phyloP scores from a whole-genome alignment of 2,797 vertebrate species.

The Acomys russatus region DNA sequence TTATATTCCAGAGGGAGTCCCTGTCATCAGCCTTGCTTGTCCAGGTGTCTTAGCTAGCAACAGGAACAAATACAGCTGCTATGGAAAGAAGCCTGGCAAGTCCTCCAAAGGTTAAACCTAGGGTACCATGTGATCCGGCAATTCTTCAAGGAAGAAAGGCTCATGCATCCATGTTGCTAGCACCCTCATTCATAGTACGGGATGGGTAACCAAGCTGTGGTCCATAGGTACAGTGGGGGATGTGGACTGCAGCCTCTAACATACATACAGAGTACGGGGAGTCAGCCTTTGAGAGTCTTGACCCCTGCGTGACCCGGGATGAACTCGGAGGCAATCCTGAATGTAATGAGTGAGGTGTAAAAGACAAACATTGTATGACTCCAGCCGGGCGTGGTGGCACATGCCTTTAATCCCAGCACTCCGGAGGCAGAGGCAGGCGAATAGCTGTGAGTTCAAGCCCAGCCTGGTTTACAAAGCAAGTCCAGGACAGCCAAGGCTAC shows the following conservation, averaged over 20 bases:
- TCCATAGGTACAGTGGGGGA: background rate
- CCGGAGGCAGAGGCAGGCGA: too few species aligned
- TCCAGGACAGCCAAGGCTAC: too few species aligned
- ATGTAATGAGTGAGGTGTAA: background rate
- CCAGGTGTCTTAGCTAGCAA: background rate
- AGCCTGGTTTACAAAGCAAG: too few species aligned
- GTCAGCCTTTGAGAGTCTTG: background rate
- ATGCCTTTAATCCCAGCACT: too few species aligned
- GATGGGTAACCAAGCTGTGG: background rate
- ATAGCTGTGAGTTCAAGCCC: too few species aligned
- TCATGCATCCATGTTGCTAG: background rate
- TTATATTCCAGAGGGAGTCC: background rate
- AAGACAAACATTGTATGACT: background rate
- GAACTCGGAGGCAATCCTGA: background rate
- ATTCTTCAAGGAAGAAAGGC: background rate
- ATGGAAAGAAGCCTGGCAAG: background rate
- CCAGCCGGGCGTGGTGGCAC: too few species aligned
- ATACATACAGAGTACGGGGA: too few species aligned
- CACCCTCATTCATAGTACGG: background rate
- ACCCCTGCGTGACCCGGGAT: background rate
- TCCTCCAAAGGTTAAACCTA: background rate
- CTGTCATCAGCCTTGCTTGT: background rate
- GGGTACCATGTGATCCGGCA: background rate
- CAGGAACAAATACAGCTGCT: background rate
- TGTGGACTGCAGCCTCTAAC: background rate